Base-by-base conservation (phyloP, 2,797 vertebrate genomes). In the Epinephelus malabaricus region DNA sequence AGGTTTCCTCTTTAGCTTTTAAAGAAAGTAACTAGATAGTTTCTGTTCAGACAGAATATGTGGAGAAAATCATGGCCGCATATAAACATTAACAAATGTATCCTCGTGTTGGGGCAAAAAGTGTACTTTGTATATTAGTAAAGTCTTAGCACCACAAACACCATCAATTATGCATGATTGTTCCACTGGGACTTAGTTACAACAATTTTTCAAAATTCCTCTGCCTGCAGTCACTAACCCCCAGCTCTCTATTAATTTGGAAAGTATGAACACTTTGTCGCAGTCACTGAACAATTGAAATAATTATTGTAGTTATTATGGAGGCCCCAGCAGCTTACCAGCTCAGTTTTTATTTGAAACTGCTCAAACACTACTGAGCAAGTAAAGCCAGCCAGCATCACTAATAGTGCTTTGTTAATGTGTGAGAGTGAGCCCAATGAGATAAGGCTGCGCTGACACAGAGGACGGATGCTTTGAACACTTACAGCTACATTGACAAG, bases 231-330 rank as follows among this genome's bases (percentile, higher is more conserved):
- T 38, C 72, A 71, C 73, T 79, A 84, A 45, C 23, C 4, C 54
- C 43, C 5, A 9, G 56, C 49, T 49, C 66, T 79, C 38, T 18
- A 27, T 88, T 71, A 69, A 79, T 70, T 77, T 70, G 47, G 58
- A 81, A 79, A 78, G 65, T 63, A 69, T 23, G 38, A 78, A 51
- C 58, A 73, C 34, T 80, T 84, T 69, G 27, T 64, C 1, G 23
- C 61, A 69, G 74, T 47, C 61, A 45, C 59, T 76, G 56, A 83
- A 87, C 75, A 83, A 66, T 76, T 77, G 60, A 34, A 73, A 70
- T 80, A 56, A 88, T 87, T 75, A 76, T 61, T 69, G 66, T 53
- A 45, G 70, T 69, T 69, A 69, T 84, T 75, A 54, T 11, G 23
- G 64, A 61, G 8, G 40, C 55, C 34, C 19, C 60, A 60, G 67